Base-by-base conservation (phyloP, 2,113 vertebrate species). In the Neotragus moschatus region DNA sequence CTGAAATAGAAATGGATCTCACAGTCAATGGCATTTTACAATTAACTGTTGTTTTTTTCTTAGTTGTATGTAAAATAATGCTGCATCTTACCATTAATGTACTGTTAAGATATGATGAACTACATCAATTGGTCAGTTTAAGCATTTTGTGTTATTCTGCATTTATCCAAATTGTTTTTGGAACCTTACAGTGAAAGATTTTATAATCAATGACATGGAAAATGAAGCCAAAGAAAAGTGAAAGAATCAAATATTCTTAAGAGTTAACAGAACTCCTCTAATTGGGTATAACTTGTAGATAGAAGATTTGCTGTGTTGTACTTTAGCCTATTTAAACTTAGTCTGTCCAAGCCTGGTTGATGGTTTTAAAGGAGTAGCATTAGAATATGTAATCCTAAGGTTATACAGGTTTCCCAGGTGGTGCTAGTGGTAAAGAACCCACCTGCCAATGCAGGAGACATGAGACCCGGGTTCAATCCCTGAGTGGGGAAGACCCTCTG, bases 141-240 rank as follows among this genome's bases (percentile, higher is more conserved):
- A 93, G 43, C 58, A 92, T 90, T 96, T 88, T 86, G 19, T 73
- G 75, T 63, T 55, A 91, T 33, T 85, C 66, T 96, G n/a, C 75
- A 45, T 95, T 88, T 95, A 88, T 81, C 84, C 25, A 79, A 89
- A 92, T 80, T 79, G 36, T 86, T 86, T 94, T 81, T 80, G 88
- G 39, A 79, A 85, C 28, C 55, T 95, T 91, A 75, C 39, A 56
- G 66, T 19, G 80, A 97, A 89, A 30, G 26, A 73, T 90, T 90
- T 61, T 90, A 53, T 47, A 25, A 79, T 51, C 49, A 58, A 45
- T 63, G 79, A 97, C 73, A 85, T 82, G 79, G 92, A 91, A 96
- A 88, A 86, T 49, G 21, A 84, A 30, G 58, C 63, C 36, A 79
- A 70, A 96, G 33, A 95, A 92, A 94, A 17, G 12, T n/a, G 7